phyloP scores from a whole-genome alignment of 2,888 invertebrate genomes.

The Drosophila acutilabella region DNA sequence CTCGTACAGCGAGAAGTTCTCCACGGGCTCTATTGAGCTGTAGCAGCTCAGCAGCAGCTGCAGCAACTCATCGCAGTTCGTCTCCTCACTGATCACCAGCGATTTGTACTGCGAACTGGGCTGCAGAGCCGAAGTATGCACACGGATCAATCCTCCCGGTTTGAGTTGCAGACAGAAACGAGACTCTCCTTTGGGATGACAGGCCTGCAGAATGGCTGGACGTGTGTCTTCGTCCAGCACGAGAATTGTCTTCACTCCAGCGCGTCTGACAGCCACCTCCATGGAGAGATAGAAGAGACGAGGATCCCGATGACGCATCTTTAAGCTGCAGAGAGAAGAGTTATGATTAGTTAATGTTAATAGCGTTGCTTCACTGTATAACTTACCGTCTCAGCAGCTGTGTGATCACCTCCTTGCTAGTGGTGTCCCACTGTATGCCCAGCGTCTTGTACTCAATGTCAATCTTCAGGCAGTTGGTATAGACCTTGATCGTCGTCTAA shows the following conservation, averaged over 20 bases:
- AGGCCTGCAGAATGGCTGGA: constrained; percentile 96
- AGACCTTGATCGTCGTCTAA: constrained; percentile 96
- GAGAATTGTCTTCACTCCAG: constrained; percentile 92
- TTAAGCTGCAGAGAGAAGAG: constrained; percentile 83
- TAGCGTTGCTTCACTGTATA: accelerated
- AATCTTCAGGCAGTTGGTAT: constrained; percentile 94
- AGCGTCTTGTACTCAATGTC: constrained; percentile 98
- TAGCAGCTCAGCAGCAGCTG: constrained; percentile 94
- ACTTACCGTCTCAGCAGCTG: constrained; percentile 93
- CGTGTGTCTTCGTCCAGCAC: constrained; percentile 94
- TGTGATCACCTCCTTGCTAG: constrained; percentile 93
- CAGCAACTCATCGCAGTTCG: constrained; percentile 94
- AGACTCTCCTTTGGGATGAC: constrained; percentile 97
- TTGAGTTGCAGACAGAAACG: constrained; percentile 95
- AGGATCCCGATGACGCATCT: constrained; percentile 96
- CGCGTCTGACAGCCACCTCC: constrained; percentile 95
- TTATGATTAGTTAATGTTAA: not conserved
- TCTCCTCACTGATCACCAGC: constrained; percentile 94
- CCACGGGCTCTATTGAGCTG: constrained; percentile 92
- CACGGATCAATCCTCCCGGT: constrained; percentile 95
- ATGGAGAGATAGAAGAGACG: constrained; percentile 96
- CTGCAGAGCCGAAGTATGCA: constrained; percentile 96
- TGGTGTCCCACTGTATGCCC: constrained; percentile 94
- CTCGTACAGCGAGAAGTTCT: constrained; percentile 95
- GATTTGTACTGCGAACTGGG: constrained; percentile 97